Conservation (phyloP, 1,140 invertebrate genomes). For the Cataglyphis hispanica region DNA sequence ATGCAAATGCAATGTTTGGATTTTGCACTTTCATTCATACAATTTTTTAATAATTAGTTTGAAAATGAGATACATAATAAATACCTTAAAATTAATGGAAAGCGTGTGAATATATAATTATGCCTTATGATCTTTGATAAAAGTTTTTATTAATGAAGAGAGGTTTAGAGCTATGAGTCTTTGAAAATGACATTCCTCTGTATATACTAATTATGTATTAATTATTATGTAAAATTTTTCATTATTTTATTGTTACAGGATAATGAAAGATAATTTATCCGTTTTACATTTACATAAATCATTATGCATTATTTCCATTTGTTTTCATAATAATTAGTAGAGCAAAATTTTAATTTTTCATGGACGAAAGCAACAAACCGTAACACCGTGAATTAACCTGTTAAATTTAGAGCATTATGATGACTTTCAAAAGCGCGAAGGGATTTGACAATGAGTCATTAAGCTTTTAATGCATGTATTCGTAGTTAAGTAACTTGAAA, state of each 20-base stretch:
- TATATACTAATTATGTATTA: not conserved
- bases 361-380: slow-evolving; percentile 28
- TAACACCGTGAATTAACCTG: slow-evolving; percentile 8
- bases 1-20: not conserved
- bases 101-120: not conserved
- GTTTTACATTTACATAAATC: not conserved
- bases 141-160: not conserved
- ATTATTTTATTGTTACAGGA: not conserved
- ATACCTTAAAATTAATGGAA: not conserved
- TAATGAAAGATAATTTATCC: not conserved
- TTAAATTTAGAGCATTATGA: slow-evolving; percentile 36
- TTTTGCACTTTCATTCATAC: not conserved
- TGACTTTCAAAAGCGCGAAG: not conserved
- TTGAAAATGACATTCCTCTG: not conserved
- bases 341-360: not conserved
- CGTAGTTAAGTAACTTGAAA: slow-evolving; percentile 34
- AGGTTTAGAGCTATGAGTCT: not conserved
- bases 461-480: slow-evolving; percentile 36
- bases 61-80: not conserved
- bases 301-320: not conserved
- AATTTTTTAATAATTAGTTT: not conserved
- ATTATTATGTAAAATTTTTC: not conserved
- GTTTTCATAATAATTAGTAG: not conserved
- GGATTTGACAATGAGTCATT: slow-evolving; percentile 54
- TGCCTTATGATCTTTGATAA: not conserved